Conservation (phyloP, 2,888 invertebrate genomes). For the Scrobipalpa costella region DNA sequence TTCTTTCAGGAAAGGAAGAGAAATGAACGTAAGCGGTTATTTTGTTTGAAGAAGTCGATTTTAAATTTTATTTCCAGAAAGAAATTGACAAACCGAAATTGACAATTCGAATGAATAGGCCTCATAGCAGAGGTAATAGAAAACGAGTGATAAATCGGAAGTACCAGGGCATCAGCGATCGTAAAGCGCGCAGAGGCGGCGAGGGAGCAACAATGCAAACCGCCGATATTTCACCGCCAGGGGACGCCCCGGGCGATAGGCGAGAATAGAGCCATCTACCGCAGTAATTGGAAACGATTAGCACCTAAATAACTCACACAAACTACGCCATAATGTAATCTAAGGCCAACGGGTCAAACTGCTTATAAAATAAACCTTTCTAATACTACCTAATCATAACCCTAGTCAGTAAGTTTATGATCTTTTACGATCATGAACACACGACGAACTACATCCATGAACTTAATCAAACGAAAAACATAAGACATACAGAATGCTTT, state of each 20-base stretch:
- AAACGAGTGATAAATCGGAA: constrained; percentile 20
- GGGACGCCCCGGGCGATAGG: constrained; percentile 15
- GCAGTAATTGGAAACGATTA: constrained; percentile 41
- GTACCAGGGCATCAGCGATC: constrained; percentile 18
- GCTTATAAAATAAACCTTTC: background rate
- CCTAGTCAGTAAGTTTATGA: background rate
- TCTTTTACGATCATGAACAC: too few relatives aligned
- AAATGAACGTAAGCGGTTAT: too few relatives aligned
- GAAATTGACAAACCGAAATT: too few relatives aligned
- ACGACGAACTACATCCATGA: too few relatives aligned
- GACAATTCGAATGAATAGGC: background rate
- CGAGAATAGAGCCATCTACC: constrained; percentile 29
- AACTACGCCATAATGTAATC: constrained; percentile 17
- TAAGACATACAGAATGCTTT: too few relatives aligned
- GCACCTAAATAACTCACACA: constrained; percentile 31
- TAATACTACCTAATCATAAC: background rate
- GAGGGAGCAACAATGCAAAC: constrained; percentile 24
- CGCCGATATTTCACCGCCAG: constrained; percentile 20
- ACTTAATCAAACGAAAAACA: too few relatives aligned
- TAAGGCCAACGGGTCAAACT: constrained; percentile 7
- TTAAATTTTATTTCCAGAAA: too few relatives aligned
- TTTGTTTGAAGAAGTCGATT: too few relatives aligned
- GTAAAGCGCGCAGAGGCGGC: constrained; percentile 15
- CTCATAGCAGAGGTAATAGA: constrained; percentile 16
- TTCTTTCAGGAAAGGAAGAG: too few relatives aligned